A percentile compares a stretch with the other conserved stretches of the same genome.
phyloP scores from a whole-genome alignment of 2,113 vertebrate species.

The Pelusios castaneus region DNA sequence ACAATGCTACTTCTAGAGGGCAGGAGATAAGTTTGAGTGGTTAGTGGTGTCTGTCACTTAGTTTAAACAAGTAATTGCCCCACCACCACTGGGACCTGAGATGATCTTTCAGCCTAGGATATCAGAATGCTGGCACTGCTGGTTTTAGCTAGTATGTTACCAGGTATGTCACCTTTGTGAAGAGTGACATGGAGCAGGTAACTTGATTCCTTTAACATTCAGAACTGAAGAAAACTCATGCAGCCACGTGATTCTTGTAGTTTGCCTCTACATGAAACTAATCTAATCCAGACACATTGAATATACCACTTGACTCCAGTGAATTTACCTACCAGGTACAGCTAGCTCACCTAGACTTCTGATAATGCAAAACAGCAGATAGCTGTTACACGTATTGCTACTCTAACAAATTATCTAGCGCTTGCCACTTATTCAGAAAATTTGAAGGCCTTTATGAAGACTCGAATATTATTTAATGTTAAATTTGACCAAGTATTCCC shows the following conservation, averaged over 20 bases:
- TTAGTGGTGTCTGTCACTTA: background rate
- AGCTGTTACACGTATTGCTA: background rate
- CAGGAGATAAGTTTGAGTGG: background rate
- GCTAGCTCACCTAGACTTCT: background rate
- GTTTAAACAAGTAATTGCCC: fast-evolving
- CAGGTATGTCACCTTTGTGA: fast-evolving
- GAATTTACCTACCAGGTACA: background rate
- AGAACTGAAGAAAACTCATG: background rate
- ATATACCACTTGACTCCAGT: background rate
- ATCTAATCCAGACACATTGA: background rate
- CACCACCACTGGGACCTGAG: background rate
- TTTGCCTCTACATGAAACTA: background rate
- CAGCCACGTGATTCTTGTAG: background rate
- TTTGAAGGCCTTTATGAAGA: background rate
- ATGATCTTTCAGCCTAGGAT: background rate
- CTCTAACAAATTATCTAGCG: background rate
- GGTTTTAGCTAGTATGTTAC: background rate
- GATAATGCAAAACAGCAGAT: background rate
- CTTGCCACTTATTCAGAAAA: background rate
- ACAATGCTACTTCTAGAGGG: background rate
- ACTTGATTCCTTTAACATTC: background rate
- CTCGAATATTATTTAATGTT: background rate
- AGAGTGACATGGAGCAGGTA: background rate
- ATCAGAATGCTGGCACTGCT: background rate
- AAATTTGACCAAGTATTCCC: fast-evolving